These are phyloP conservation scores for Lacerta agilis DNA, from an alignment of 2,797 vertebrate species.

Conservation along the genomic window DNA sequence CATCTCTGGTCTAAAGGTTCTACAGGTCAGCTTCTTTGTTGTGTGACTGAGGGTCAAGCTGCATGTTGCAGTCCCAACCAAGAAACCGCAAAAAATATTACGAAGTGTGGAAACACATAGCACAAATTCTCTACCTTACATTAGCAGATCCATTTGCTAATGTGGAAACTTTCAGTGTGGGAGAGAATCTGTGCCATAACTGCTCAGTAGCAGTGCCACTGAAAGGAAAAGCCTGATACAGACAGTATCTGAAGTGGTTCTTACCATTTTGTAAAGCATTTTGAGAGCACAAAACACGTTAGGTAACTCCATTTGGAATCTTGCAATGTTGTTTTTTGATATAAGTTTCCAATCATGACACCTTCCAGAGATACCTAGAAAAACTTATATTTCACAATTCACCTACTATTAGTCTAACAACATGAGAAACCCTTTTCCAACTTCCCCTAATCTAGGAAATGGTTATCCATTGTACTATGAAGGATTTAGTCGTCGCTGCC, in stretches of 20 bases:
- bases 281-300: not conserved
- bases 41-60: too few relatives aligned
- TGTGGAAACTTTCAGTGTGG: not conserved
- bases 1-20: not conserved
- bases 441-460: not conserved
- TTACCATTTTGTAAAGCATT: not conserved
- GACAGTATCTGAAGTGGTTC: not conserved
- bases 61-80: too few relatives aligned
- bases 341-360: not conserved
- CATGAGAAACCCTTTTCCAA: not conserved
- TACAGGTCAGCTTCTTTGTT: too few relatives aligned
- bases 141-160: not conserved
- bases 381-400: not conserved
- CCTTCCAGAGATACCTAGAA: not conserved
- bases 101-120: too few relatives aligned
- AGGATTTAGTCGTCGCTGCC: not conserved
- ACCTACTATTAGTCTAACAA: not conserved
- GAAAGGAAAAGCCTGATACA: not conserved
- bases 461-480: not conserved
- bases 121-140: too few relatives aligned
- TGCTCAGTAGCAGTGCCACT: not conserved
- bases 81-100: too few relatives aligned
- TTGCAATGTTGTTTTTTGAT: not conserved
- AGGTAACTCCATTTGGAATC: not conserved
- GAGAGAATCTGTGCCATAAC: not conserved